phyloP scores from a whole-genome alignment of 1,140 invertebrate genomes.

The Galleria mellonella region DNA sequence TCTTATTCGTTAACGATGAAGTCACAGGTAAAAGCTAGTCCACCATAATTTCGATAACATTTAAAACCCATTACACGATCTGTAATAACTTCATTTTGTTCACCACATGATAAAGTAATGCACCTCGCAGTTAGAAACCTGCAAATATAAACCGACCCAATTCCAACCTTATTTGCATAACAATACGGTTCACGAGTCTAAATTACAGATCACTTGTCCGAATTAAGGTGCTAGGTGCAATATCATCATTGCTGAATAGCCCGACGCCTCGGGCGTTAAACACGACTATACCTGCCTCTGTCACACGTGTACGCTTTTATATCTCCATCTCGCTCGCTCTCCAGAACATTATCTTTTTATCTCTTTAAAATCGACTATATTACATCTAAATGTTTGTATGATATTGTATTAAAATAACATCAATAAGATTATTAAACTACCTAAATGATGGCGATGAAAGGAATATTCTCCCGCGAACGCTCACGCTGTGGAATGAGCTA shows the following conservation, averaged over 20 bases:
- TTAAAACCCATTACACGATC: slow-evolving; percentile 6
- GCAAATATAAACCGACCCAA: neutral
- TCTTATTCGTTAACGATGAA: too few species aligned
- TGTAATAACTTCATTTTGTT: slow-evolving; percentile 41
- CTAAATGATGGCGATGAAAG: too few species aligned
- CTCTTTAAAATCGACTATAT: too few species aligned
- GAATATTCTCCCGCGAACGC: too few species aligned
- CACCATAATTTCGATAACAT: too few species aligned
- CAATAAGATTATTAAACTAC: too few species aligned
- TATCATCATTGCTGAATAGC: slow-evolving; percentile 46
- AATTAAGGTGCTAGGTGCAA: slow-evolving; percentile 43
- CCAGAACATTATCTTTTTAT: too few species aligned
- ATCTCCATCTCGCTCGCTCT: slow-evolving; percentile 25
- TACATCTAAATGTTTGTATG: too few species aligned
- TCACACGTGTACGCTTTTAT: slow-evolving; percentile 12
- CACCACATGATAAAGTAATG: slow-evolving; percentile 54
- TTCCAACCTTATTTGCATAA: slow-evolving; percentile 5
- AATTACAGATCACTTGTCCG: slow-evolving; percentile 22
- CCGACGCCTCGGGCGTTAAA: slow-evolving; percentile 39
- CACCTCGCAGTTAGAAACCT: slow-evolving; percentile 12
- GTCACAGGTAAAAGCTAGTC: too few species aligned
- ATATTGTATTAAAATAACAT: too few species aligned
- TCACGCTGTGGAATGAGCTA: too few species aligned
- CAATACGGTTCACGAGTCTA: slow-evolving; percentile 3
- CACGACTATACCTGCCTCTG: slow-evolving; percentile 19